phyloP scores from a whole-genome alignment of 2,888 invertebrate species.

The Pseudococcus jackbeardsleyi region DNA sequence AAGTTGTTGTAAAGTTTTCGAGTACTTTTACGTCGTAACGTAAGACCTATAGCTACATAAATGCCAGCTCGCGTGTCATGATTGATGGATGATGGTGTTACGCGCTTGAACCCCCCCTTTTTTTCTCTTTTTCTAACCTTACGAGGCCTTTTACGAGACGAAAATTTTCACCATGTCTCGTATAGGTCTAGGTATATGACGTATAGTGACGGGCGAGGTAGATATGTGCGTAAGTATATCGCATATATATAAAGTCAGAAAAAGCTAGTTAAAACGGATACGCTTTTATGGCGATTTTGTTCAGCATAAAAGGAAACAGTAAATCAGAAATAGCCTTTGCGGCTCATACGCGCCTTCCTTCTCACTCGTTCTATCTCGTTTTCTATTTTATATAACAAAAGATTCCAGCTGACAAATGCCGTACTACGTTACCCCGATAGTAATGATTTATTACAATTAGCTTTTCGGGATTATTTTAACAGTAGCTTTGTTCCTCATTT shows the following conservation, averaged over 20 bases:
- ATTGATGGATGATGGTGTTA: constrained; percentile 30
- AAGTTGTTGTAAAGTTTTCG: neutral
- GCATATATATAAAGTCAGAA: constrained; percentile 26
- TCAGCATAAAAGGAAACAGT: constrained; percentile 59
- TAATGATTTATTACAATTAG: constrained; percentile 64
- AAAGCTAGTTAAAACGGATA: constrained; percentile 50
- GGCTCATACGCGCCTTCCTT: constrained; percentile 14
- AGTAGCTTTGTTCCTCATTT: constrained; percentile 53
- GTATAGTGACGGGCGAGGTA: neutral
- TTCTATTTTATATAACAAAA: constrained; percentile 57
- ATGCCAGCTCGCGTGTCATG: neutral
- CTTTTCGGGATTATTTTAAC: constrained; percentile 62
- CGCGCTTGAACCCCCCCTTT: neutral
- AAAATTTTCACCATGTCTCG: neutral
- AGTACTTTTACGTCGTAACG: neutral
- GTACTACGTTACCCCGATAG: constrained; percentile 46
- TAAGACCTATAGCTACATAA: neutral
- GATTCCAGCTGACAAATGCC: constrained; percentile 64
- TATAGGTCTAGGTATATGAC: neutral
- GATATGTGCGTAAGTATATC: constrained; percentile 26
- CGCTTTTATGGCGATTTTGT: constrained; percentile 55
- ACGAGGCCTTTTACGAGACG: neutral
- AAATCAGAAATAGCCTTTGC: constrained; percentile 59
- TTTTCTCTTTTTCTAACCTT: neutral
- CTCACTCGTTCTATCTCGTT: constrained; percentile 11